phyloP scores from a whole-genome alignment of 92 coral and sea anemone genomes.

The Heliopora coerulea region DNA sequence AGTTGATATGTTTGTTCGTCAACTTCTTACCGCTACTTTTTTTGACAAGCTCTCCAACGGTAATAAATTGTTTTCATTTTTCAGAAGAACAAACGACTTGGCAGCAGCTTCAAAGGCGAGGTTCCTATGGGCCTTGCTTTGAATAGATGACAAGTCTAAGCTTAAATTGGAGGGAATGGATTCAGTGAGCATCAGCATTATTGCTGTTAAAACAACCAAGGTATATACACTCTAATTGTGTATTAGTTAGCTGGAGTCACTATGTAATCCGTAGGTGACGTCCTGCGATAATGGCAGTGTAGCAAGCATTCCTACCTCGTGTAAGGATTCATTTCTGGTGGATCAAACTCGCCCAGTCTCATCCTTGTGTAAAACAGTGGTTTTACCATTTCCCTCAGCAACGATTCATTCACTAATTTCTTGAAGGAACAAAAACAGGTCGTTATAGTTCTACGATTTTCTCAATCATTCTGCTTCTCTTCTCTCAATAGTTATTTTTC shows the following conservation, averaged over 20 bases:
- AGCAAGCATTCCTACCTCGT: conserved; percentile 18
- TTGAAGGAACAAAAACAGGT: neutral
- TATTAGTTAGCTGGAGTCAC: too few relatives aligned
- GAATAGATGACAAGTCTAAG: conserved; percentile 42
- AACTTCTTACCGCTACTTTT: conserved; percentile 39
- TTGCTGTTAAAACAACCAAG: too few relatives aligned
- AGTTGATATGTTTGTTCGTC: too few relatives aligned
- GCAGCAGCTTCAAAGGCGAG: conserved; percentile 47
- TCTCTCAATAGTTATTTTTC: too few relatives aligned
- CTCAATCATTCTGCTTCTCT: neutral
- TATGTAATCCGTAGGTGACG: too few relatives aligned
- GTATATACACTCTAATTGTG: too few relatives aligned
- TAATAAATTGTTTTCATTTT: conserved; percentile 37
- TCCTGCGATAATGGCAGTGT: neutral
- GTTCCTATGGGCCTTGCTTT: conserved; percentile 37
- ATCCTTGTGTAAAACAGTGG: conserved; percentile 53
- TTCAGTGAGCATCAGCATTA: too few relatives aligned
- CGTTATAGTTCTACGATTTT: neutral
- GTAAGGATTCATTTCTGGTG: conserved; percentile 53
- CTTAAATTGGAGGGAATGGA: neutral
- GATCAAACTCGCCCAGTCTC: conserved; percentile 61
- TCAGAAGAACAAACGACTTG: conserved; percentile 52
- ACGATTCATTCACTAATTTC: conserved; percentile 36
- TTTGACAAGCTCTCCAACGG: conserved; percentile 43
- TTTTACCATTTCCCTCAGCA: conserved; percentile 47